Percentiles rank a stretch among this genome's conserved stretches.
phyloP scores from a whole-genome alignment of 2,888 invertebrate species.

The Eledona agricola region DNA sequence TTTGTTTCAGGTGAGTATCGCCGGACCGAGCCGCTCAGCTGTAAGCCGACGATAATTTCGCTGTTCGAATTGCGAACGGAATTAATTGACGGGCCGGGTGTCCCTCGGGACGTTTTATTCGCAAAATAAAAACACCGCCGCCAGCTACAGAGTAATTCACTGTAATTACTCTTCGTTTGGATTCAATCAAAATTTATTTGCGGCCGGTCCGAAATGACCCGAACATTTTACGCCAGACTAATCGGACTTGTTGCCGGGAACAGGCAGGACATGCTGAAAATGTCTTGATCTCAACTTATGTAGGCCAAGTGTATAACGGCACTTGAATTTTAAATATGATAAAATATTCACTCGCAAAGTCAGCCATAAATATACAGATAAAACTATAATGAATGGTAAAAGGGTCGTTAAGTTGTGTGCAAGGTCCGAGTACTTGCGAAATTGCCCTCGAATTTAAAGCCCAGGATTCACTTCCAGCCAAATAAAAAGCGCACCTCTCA shows the following conservation, averaged over 20 bases:
- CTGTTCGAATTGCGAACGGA: conserved; percentile 17
- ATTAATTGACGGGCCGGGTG: conserved; percentile 28
- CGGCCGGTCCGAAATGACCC: too few relatives aligned
- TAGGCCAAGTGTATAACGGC: conserved; percentile 19
- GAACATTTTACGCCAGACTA: too few relatives aligned
- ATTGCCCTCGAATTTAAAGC: conserved; percentile 56
- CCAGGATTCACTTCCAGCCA: too few relatives aligned
- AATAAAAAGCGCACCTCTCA: too few relatives aligned
- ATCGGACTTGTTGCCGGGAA: too few relatives aligned
- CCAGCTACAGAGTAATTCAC: conserved; percentile 15
- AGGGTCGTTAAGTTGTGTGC: conserved; percentile 57
- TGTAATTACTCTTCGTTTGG: conserved; percentile 28
- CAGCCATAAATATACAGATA: conserved; percentile 52
- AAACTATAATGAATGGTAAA: conserved; percentile 58
- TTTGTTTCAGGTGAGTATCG: conserved; percentile 43
- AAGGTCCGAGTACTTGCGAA: conserved; percentile 49
- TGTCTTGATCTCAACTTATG: conserved; percentile 13
- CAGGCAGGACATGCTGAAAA: too few relatives aligned
- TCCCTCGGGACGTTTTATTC: conserved; percentile 25
- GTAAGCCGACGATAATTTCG: conserved; percentile 1
- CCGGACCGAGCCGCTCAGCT: neutral
- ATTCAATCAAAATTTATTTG: conserved; percentile 31
- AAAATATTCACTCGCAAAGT: conserved; percentile 52
- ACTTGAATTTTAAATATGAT: conserved; percentile 35
- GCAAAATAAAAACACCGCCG: conserved; percentile 23